Evolutionary conservation across 2,113 vertebrate genomes (phyloP).

Genomic region (Psilopsiagon aymara): DNA sequence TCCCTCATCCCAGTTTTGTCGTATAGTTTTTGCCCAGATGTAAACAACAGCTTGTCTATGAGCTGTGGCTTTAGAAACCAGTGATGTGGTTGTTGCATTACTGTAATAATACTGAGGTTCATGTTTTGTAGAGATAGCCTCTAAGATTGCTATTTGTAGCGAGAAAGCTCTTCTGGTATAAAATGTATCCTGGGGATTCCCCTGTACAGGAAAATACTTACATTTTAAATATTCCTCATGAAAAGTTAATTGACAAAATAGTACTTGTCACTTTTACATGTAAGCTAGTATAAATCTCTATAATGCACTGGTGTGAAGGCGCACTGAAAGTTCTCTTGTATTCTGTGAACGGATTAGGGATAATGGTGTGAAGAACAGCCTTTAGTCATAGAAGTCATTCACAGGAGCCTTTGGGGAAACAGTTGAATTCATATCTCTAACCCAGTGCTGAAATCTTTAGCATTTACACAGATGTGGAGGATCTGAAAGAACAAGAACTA

Average conservation of each 20-base stretch:
- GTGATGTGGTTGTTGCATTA: background rate
- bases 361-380: background rate
- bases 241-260: background rate
- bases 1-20: background rate
- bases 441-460: slow-evolving; percentile 66
- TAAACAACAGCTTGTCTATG: background rate
- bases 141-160: background rate
- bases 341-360: background rate
- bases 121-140: background rate
- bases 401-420: background rate
- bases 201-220: background rate
- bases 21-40: background rate
- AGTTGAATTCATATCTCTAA: background rate
- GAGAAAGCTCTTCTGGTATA: background rate
- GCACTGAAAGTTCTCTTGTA: background rate
- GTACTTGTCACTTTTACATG: background rate
- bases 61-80: background rate
- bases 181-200: background rate
- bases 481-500: slow-evolving; percentile 93
- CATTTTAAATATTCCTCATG: background rate
- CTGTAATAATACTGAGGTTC: background rate
- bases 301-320: background rate
- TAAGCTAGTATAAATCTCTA: background rate
- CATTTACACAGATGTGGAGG: slow-evolving; percentile 90
- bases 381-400: background rate